Evolutionary conservation across 2,888 invertebrate genomes (phyloP).

Genomic region (Scaptomyza tumidula): DNA sequence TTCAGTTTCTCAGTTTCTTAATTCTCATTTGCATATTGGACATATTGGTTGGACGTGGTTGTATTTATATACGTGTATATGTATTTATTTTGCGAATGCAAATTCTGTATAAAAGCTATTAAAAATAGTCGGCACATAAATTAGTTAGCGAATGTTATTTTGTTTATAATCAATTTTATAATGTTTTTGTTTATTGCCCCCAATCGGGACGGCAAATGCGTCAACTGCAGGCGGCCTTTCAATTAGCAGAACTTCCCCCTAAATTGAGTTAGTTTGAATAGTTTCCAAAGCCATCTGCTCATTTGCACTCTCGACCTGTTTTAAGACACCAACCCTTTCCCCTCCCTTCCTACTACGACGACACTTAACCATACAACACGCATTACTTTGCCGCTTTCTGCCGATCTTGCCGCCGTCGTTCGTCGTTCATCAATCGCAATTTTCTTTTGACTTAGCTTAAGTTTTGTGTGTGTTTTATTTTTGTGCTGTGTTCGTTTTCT

Average conservation of each 20-base stretch:
- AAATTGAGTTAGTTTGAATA: conserved; percentile 47
- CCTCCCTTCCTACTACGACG: not conserved
- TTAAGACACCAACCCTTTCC: conserved; percentile 18
- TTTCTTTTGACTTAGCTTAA: conserved; percentile 47
- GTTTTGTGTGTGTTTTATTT: conserved; percentile 25
- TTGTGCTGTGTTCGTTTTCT: conserved; percentile 40
- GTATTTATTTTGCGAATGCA: conserved; percentile 24
- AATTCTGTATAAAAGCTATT: conserved; percentile 53
- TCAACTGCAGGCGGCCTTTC: conserved; percentile 40
- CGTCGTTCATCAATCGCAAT: conserved; percentile 17
- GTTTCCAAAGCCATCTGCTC: conserved; percentile 55
- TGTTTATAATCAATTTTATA: conserved; percentile 72
- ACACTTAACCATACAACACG: conserved; percentile 43
- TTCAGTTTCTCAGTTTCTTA: not conserved
- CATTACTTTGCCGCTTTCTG: too few relatives aligned
- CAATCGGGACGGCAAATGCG: conserved; percentile 25
- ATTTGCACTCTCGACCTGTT: conserved; percentile 72
- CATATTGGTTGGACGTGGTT: conserved; percentile 12
- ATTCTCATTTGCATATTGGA: conserved; percentile 31
- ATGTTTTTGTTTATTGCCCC: conserved; percentile 55
- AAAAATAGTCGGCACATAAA: conserved; percentile 61
- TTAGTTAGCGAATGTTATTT: conserved; percentile 48
- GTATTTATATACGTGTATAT: conserved; percentile 7
- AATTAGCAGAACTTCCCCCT: conserved; percentile 34
- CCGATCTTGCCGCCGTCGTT: conserved; percentile 8